Base-by-base conservation (phyloP, 2,888 invertebrate species). In the Rotaria magnacalcarata region DNA sequence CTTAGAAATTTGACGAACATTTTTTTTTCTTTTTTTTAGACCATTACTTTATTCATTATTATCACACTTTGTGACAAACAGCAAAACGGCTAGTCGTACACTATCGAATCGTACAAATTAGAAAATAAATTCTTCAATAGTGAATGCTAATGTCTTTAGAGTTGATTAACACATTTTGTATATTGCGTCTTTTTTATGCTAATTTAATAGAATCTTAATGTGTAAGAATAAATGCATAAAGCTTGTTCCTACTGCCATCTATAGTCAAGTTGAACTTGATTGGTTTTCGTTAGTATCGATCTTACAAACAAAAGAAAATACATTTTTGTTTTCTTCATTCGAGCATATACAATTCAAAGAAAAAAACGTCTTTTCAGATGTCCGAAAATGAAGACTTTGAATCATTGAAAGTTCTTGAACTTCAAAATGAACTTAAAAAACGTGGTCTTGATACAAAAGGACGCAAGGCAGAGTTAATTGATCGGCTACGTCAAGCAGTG, bases 371-470 rank as follows among this genome's bases (percentile, higher is more conserved):
- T 19, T 67, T 67, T 67, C 34, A 67, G 67, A 67, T 67, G 67
- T 67, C 67, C 34, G 67, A 67, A 34, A 67, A 34, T 34, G 80
- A 80, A 80, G 80, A 80, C 2, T 80, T 80, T 47, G 80, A 80
- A 14, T 47, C 43, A 80, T n/a, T 80, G 2, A 80, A 80, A 47
- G 80, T 80, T 19, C 24, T 11, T 80, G 80, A 80, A 80, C n/a
- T 80, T 10, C 80, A 80, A 47, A 80, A 43, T n/a, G 80, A 80
- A 80, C 47, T 80, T 21, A 80, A 47, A 80, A 80, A 80, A 47
- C 80, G 43, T 80, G 80, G 80, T 80, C 80, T 80, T 24, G 80
- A 80, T 80, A 80, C 80, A 21, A 80, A 80, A 80, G 80, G 80
- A 80, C 80, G 80, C n/a, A 80, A 80, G 47, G 80, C 34, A 5